Evolutionary conservation across 2,797 vertebrate genomes (phyloP).

Genomic region (Hypotaenidia philippensis): DNA sequence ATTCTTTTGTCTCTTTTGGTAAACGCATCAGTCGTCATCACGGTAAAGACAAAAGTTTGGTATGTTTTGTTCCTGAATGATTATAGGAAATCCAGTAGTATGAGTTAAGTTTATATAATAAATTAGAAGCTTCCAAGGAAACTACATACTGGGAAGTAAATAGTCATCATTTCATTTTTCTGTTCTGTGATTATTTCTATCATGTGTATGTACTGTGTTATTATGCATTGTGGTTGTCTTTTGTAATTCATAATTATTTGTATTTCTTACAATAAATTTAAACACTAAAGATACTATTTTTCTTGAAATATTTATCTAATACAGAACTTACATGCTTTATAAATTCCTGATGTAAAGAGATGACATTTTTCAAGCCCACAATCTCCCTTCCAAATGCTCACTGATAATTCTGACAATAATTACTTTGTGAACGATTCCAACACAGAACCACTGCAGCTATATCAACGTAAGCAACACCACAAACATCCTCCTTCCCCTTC

Average conservation of each 20-base stretch:
- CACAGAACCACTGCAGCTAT: background rate
- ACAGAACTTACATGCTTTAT: background rate
- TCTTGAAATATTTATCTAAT: conserved; percentile 61
- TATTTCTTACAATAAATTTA: conserved; percentile 73
- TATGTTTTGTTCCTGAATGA: conserved; percentile 22
- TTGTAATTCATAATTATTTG: conserved; percentile 71
- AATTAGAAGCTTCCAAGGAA: conserved; percentile 41
- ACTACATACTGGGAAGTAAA: background rate
- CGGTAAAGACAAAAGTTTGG: background rate
- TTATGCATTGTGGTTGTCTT: conserved; percentile 62
- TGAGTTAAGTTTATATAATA: conserved; percentile 39
- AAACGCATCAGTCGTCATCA: background rate
- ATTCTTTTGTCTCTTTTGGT: conserved; percentile 5
- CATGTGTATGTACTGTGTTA: conserved; percentile 59
- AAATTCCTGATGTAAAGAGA: background rate
- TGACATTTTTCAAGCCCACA: background rate
- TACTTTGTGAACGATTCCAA: background rate
- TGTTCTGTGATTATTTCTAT: conserved; percentile 64
- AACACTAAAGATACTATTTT: conserved; percentile 44
- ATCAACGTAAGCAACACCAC: background rate
- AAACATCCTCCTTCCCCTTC: background rate
- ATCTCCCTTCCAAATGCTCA: background rate
- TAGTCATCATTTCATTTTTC: conserved; percentile 44
- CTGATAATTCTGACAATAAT: background rate
- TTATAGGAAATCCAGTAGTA: conserved; percentile 19